Base-by-base conservation (phyloP, 2,888 invertebrate genomes). In the Periphyllus acericola region DNA sequence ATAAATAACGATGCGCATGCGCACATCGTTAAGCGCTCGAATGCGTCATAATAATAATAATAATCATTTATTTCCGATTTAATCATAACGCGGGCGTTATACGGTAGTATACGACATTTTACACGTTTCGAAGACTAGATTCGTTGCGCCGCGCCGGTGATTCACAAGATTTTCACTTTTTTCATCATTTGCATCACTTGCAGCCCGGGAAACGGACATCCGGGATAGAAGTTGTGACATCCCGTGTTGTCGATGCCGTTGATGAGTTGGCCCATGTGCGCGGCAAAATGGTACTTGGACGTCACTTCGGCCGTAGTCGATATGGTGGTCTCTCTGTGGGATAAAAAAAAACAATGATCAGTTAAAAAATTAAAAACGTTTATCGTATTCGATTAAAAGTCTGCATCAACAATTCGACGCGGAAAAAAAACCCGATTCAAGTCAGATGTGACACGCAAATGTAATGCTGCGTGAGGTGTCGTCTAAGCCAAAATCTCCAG, bases 221-320 rank as follows among this genome's bases (percentile, higher is more conserved):
- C 93, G 29, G 94, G 94, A 90, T 94, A 94, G 91, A 94, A 94
- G 90, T 94, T 94, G 91, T 94, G 94, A 90, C 94, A 94, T 85
- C 94, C 94, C 90, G 94, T 93, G 90, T 94, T 94, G 91, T 94
- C 94, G 78, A 94, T 92, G 36, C 94, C 94, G 79, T 94, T 93
- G 89, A 94, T 93, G 89, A 94, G 92, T 91, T 94, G 94, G 89
- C 94, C 94, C 94, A 94, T 94, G 91, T 94, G 94, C 36, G 94
- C 94, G 19, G 94, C 94, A 91, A 94, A 94, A 91, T 94, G 94
- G 90, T 94, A 94, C 90, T 93, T 93, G 66, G 94, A 94, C 0
- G 94, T 93, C 89, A 94, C 92, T 92, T 94, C 94, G 29, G 94
- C 94, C 90, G 94, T 93, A 55, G 93, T 93, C 89, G 93, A 93